Conservation (phyloP, 2,797 vertebrate genomes). For the Syndactyla subalaris region DNA sequence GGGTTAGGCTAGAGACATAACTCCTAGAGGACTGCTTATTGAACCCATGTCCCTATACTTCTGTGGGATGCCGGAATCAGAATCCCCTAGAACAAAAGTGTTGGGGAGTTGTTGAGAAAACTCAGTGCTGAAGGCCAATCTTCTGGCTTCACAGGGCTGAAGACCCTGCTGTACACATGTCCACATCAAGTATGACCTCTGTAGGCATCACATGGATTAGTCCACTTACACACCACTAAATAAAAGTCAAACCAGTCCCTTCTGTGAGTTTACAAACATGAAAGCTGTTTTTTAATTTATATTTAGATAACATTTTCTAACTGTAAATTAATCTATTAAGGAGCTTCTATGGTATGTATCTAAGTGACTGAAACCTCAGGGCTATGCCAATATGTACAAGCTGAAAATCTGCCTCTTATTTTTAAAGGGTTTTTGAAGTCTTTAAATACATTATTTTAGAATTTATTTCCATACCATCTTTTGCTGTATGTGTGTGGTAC, state of each 20-base stretch:
- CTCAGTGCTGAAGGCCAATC: neutral
- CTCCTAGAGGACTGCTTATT: neutral
- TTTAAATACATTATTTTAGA: neutral
- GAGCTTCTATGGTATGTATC: neutral
- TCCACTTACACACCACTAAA: neutral
- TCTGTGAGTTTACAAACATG: neutral
- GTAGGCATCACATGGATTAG: neutral
- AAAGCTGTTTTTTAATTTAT: neutral
- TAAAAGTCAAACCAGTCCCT: neutral
- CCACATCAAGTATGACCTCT: neutral
- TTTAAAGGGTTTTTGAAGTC: neutral
- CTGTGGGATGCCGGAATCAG: neutral
- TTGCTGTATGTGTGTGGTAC: neutral
- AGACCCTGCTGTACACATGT: rapidly evolving
- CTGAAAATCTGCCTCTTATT: neutral
- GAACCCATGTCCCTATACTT: neutral
- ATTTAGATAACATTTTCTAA: neutral
- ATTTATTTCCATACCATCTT: neutral
- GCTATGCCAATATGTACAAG: neutral
- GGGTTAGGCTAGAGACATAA: neutral
- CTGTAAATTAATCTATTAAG: neutral
- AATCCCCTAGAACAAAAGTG: neutral
- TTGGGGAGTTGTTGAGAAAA: neutral
- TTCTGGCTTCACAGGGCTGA: neutral
- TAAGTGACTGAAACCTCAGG: neutral